Evolutionary conservation across 1,140 invertebrate species (phyloP), one percentile per base, ranked within the genome.

Genomic region (Danaus melanippus): DNA sequence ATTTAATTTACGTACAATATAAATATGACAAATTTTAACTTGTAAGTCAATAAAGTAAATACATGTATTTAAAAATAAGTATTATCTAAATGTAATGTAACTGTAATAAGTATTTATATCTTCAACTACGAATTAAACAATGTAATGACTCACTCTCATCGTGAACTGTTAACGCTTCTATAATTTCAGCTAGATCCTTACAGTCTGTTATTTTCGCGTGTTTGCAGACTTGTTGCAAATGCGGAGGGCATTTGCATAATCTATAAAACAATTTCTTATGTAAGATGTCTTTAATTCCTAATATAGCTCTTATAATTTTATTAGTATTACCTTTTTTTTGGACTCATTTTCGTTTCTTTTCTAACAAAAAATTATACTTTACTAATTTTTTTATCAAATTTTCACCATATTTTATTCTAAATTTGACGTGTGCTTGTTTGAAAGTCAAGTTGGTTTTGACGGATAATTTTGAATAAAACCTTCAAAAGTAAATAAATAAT

Each of bases 101-200:
- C 0, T 32, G 6, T 3, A 32, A 5, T 32, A 32, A 32, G 21
- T 32, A 32, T 32, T 32, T 32, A 5, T 3, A 3, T 32, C 2
- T 32, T 32, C 21, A 32, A 32, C 21, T 32, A 32, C 21, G 21
- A 55, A 42, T 49, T 53, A 46, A 10, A 54, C 42, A 50, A 8
- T 15, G 10, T 53, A 9, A n/a, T 42, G 58, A 55, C 70, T 71
- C 60, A 81, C 78, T 50, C 64, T 70, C 62, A 32, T 70, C 66
- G 10, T 74, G 62, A 49, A 58, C 73, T n/a, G 64, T 69, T 10
- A 80, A 69, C 52, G 74, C 77, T 58, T 75, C 66, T 49, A 82
- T 72, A 43, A 79, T 77, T 58, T 80, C 77, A 7, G 58, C 58
- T 12, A 84, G 69, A 70, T 84, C 66, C 58, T 67, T 76, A 47